These are phyloP conservation scores for Melanotaenia maccullochi DNA, from an alignment of 2,797 vertebrate genomes.

Conservation along the genomic window DNA sequence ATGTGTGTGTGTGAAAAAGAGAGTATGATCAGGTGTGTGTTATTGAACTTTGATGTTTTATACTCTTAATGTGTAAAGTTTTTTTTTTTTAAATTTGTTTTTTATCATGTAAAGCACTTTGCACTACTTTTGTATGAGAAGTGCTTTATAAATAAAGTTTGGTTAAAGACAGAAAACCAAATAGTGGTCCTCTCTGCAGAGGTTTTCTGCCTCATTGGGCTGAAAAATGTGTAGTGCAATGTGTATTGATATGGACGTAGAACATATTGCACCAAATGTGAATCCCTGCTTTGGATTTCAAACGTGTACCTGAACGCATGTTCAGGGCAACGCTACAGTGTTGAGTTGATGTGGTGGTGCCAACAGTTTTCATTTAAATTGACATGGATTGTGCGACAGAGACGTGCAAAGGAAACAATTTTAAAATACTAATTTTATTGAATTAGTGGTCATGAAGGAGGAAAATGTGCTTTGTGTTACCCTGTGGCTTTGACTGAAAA, in stretches of 20 bases:
- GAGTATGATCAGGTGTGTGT: too few species aligned
- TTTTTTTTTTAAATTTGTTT: too few species aligned
- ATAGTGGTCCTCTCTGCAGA: constrained; percentile 1
- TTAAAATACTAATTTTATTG: constrained; percentile 52
- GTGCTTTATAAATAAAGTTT: too few species aligned
- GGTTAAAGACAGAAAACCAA: neutral
- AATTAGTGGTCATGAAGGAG: constrained; percentile 34
- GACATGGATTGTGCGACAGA: constrained; percentile 32
- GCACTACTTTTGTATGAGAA: too few species aligned
- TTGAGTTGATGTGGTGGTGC: neutral
- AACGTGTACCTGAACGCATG: constrained; percentile 4
- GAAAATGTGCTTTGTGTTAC: constrained; percentile 53
- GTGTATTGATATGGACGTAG: neutral
- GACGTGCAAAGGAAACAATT: constrained; percentile 46
- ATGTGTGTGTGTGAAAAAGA: too few species aligned
- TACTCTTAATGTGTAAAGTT: too few species aligned
- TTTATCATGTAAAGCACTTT: too few species aligned
- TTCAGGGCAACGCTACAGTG: neutral
- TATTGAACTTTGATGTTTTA: too few species aligned
- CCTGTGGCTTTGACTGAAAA: constrained; percentile 56
- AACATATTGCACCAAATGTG: constrained; percentile 9
- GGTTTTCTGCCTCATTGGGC: neutral
- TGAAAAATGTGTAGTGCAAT: neutral
- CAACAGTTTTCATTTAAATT: constrained; percentile 31
- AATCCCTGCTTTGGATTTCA: constrained; percentile 16